Conservation (phyloP, 2,797 vertebrate species). For the Sebastes minor region DNA sequence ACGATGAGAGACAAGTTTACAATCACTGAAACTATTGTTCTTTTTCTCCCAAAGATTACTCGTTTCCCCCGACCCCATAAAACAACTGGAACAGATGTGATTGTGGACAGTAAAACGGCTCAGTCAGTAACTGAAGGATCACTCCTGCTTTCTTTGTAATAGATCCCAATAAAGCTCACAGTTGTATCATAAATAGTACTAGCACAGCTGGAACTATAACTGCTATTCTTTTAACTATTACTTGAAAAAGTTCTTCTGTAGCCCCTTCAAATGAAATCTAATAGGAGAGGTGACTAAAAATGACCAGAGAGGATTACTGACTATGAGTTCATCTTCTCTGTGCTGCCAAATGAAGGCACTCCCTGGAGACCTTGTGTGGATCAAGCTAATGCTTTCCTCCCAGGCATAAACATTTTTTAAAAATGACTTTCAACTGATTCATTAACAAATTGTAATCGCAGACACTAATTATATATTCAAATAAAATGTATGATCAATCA, state of each 20-base stretch:
- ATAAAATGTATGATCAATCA: not conserved
- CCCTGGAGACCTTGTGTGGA: not conserved
- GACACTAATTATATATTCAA: not conserved
- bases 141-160: not conserved
- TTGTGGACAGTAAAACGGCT: not conserved
- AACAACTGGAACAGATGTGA: not conserved
- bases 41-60: not conserved
- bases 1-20: not conserved
- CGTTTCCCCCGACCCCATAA: not conserved
- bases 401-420: not conserved
- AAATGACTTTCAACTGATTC: not conserved
- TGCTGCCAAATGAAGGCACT: not conserved
- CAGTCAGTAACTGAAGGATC: not conserved
- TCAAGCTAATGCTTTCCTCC: not conserved
- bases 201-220: not conserved
- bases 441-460: not conserved
- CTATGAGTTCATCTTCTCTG: not conserved
- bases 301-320: not conserved
- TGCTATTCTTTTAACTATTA: not conserved
- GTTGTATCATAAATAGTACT: not conserved
- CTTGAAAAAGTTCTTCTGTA: not conserved
- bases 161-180: not conserved
- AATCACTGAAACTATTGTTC: not conserved
- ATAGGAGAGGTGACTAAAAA: not conserved
- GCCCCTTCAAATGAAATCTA: not conserved